These are phyloP conservation scores for Distichodus sexfasciatus DNA, from an alignment of 2,797 vertebrate species.

Conservation along the genomic window DNA sequence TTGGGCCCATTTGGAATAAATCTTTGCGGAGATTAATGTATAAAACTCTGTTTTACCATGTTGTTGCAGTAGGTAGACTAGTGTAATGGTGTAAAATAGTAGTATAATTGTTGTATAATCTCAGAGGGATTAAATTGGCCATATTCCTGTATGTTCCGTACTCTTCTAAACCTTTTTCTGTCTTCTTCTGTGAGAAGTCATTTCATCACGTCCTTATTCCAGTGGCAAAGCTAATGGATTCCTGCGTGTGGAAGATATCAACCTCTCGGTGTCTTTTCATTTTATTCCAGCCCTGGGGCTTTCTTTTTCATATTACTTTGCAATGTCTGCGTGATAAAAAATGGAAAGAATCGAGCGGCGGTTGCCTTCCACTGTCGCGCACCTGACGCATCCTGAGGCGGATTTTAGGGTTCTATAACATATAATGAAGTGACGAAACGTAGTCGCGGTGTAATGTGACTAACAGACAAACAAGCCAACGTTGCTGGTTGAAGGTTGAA, in stretches of 20 bases:
- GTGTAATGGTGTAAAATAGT: too few species aligned
- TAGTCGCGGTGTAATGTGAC: not conserved
- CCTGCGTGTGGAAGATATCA: conserved; percentile 1
- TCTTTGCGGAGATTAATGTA: too few species aligned
- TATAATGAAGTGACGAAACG: not conserved
- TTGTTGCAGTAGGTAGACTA: too few species aligned
- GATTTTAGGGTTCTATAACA: not conserved
- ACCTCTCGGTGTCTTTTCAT: not conserved
- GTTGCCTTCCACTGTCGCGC: not conserved
- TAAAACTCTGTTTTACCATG: too few species aligned
- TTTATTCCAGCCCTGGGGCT: not conserved
- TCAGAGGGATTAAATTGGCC: too few species aligned
- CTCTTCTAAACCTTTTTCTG: not conserved
- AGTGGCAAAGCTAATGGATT: conserved; percentile 9
- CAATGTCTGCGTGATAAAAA: not conserved
- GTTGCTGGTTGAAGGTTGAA: not conserved
- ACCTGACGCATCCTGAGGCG: not conserved
- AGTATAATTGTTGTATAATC: too few species aligned
- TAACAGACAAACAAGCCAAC: not conserved
- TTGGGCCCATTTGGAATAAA: too few species aligned
- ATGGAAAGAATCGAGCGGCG: not conserved
- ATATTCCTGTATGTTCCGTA: too few species aligned
- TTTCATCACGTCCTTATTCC: not conserved
- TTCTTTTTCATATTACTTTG: not conserved
- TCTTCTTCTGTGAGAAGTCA: conserved; percentile 1